Evolutionary conservation across 2,888 invertebrate genomes (phyloP).

Genomic region (Rhingia campestris): DNA sequence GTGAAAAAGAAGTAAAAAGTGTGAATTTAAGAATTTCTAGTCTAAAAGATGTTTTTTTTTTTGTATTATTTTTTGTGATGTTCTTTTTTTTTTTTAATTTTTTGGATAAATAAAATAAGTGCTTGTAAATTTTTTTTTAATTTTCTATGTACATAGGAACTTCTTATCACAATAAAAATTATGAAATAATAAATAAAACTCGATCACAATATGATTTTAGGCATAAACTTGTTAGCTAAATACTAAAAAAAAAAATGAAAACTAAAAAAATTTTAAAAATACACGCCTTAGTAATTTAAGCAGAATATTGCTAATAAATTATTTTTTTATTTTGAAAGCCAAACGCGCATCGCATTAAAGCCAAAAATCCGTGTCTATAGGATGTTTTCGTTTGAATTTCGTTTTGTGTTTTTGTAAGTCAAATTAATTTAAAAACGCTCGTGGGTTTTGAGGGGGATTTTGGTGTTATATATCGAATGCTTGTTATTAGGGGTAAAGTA

Average conservation of each 20-base stretch:
- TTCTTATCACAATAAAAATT: conserved; percentile 61
- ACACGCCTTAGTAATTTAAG: conserved; percentile 57
- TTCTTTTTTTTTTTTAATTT: conserved; percentile 18
- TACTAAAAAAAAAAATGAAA: conserved; percentile 10
- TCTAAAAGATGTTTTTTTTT: conserved; percentile 33
- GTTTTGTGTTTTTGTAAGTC: conserved; percentile 14
- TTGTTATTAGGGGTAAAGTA: conserved; percentile 47
- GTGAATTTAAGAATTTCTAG: conserved; percentile 37
- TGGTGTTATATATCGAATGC: conserved; percentile 39
- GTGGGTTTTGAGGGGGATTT: conserved; percentile 24
- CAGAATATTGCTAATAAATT: conserved; percentile 31
- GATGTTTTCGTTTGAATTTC: not conserved
- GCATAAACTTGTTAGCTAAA: conserved; percentile 54
- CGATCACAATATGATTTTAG: conserved; percentile 58
- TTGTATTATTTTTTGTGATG: conserved; percentile 10
- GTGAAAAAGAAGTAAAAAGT: conserved; percentile 39
- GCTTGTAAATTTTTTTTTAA: conserved; percentile 54
- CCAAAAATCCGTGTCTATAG: conserved; percentile 20
- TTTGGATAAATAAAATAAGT: conserved; percentile 21
- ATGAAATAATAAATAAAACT: conserved; percentile 39
- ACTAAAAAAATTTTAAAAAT: conserved; percentile 21
- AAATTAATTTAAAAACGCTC: conserved; percentile 54
- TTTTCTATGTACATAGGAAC: conserved; percentile 66
- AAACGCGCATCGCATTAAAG: conserved; percentile 44
- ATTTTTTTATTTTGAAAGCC: conserved; percentile 13